Percentiles rank a stretch among this genome's conserved stretches.
phyloP scores from a whole-genome alignment of 2,113 vertebrate species.

The Butorides virescens region DNA sequence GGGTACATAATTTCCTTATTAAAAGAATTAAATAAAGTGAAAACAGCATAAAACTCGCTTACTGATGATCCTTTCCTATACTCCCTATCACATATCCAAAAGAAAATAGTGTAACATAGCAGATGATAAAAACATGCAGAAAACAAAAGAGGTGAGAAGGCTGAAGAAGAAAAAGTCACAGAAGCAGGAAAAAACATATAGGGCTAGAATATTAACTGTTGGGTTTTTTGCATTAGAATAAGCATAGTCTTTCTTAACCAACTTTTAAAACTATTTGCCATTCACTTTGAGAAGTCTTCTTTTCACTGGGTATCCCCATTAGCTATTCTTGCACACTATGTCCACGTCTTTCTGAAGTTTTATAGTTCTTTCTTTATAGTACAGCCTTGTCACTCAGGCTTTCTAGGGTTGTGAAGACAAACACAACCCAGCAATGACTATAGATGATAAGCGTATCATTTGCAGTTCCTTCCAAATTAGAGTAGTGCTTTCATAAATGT shows the following conservation, averaged over 20 bases:
- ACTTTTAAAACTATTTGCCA: neutral
- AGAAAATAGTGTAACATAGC: neutral
- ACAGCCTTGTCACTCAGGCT: neutral
- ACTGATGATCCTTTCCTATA: neutral
- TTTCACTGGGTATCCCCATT: neutral
- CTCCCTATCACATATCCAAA: neutral
- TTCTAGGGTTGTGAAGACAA: neutral
- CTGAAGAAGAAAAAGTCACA: neutral
- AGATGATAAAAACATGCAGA: neutral
- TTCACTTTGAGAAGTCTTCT: neutral
- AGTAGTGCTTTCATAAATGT: neutral
- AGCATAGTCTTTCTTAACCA: neutral
- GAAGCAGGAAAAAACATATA: neutral
- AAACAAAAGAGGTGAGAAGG: neutral
- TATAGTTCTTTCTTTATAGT: neutral
- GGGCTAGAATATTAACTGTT: neutral
- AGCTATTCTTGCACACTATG: neutral
- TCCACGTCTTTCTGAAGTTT: neutral
- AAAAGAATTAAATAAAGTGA: neutral
- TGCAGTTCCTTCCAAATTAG: neutral
- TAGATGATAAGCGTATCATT: neutral
- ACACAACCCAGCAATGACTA: neutral
- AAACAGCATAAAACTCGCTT: neutral
- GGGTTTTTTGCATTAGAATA: neutral
- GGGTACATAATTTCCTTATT: neutral